Evolutionary conservation across 2,113 vertebrate genomes (phyloP).

Genomic region (Pardalotus punctatus): DNA sequence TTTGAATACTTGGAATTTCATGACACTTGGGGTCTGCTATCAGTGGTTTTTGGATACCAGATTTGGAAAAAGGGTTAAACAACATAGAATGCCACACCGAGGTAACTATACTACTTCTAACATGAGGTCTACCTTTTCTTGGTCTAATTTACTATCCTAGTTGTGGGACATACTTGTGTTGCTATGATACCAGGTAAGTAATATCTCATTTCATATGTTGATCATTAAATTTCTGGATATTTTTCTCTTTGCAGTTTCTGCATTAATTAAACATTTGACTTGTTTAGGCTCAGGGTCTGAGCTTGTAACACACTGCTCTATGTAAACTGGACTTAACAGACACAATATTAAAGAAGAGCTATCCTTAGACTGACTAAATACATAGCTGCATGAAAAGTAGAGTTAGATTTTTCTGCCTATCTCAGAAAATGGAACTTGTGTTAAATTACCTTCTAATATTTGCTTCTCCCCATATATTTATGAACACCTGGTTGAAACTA

Average conservation of each 20-base stretch:
- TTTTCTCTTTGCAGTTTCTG: background rate
- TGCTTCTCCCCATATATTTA: background rate
- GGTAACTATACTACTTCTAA: background rate
- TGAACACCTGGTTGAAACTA: background rate
- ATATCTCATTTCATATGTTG: accelerated
- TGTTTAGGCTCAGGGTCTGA: background rate
- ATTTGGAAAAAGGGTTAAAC: background rate
- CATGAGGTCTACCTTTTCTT: background rate
- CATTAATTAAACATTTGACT: background rate
- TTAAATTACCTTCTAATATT: background rate
- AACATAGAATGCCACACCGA: background rate
- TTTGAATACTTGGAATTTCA: background rate
- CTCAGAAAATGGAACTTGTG: background rate
- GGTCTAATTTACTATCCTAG: background rate
- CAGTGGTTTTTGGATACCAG: background rate
- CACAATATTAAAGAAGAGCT: background rate
- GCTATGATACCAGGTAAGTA: background rate
- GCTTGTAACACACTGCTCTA: background rate
- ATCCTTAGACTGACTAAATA: background rate
- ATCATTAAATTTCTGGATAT: background rate
- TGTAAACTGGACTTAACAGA: background rate
- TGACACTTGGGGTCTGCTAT: background rate
- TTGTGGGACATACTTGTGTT: background rate
- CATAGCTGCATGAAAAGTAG: background rate
- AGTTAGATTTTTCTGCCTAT: background rate